A percentile compares a stretch with the other conserved stretches of the same genome.
These are phyloP conservation scores for Simalia tracyae DNA, from an alignment of 2,797 vertebrate species.

Conservation along the genomic window DNA sequence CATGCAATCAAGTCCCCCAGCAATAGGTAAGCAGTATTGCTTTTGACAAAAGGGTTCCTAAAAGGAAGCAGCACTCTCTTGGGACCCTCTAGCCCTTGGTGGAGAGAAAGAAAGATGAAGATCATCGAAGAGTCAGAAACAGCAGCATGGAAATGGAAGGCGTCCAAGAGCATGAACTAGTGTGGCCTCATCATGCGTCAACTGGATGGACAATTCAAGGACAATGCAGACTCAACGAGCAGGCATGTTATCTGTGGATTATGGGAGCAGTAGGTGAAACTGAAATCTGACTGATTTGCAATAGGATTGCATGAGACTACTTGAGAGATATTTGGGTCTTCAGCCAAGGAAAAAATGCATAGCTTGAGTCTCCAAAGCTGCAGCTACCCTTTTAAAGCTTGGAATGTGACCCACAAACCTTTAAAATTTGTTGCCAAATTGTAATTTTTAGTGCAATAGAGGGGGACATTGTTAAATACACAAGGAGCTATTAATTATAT, in stretches of 20 bases:
- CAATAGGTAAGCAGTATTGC: slow-evolving; percentile 15
- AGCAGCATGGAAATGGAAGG: background rate
- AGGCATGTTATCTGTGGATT: too few species aligned
- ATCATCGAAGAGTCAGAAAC: background rate
- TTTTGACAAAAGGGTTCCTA: slow-evolving; percentile 41
- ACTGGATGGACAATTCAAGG: background rate
- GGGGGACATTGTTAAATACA: too few species aligned
- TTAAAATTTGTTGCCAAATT: too few species aligned
- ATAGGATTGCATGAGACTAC: background rate
- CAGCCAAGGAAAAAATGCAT: too few species aligned
- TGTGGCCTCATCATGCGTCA: too few species aligned
- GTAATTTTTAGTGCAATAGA: too few species aligned
- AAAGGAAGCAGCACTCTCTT: slow-evolving; percentile 9
- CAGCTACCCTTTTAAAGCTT: too few species aligned
- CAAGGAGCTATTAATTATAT: too few species aligned
- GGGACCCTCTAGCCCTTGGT: background rate
- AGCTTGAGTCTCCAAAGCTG: too few species aligned
- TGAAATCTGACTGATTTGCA: too few species aligned
- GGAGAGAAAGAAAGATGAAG: background rate
- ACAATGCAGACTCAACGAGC: background rate
- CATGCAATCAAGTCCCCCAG: slow-evolving; percentile 18
- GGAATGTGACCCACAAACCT: too few species aligned
- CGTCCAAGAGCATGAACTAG: background rate
- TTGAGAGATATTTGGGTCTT: background rate
- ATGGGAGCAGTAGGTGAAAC: too few species aligned